Conservation (phyloP, 2,113 vertebrate genomes). For the Mobula hypostoma region DNA sequence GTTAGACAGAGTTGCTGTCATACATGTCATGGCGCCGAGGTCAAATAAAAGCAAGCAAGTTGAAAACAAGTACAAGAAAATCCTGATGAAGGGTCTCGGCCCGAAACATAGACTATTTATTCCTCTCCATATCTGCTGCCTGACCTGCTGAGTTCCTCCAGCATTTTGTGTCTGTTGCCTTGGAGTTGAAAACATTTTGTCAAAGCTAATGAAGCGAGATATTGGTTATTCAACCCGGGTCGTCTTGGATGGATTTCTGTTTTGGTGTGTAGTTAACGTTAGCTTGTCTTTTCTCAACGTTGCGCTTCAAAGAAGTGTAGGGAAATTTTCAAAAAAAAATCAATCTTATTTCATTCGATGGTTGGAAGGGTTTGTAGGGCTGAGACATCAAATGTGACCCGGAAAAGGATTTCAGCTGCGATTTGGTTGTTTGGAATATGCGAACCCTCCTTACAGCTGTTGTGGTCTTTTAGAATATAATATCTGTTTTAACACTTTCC, state of each 20-base stretch:
- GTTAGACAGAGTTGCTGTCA: not conserved
- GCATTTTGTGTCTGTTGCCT: too few species aligned
- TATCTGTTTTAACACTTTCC: not conserved
- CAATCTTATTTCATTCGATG: not conserved
- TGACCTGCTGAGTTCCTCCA: too few species aligned
- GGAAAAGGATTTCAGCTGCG: not conserved
- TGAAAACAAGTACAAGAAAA: too few species aligned
- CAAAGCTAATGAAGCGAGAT: not conserved
- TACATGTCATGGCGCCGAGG: not conserved
- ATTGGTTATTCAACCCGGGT: not conserved
- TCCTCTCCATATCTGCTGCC: too few species aligned
- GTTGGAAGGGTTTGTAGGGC: not conserved
- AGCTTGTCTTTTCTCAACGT: not conserved
- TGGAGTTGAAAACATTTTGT: not conserved
- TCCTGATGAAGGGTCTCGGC: too few species aligned
- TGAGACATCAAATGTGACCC: not conserved
- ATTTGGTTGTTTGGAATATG: not conserved
- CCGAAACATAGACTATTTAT: too few species aligned
- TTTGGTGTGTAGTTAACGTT: not conserved
- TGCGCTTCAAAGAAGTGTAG: not conserved
- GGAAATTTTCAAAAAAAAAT: not conserved
- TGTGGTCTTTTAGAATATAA: not conserved
- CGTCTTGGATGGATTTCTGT: not conserved
- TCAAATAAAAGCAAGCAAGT: not conserved
- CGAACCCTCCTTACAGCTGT: not conserved